Base-by-base conservation (phyloP, 2,113 vertebrate genomes). In the Psettodes erumei region DNA sequence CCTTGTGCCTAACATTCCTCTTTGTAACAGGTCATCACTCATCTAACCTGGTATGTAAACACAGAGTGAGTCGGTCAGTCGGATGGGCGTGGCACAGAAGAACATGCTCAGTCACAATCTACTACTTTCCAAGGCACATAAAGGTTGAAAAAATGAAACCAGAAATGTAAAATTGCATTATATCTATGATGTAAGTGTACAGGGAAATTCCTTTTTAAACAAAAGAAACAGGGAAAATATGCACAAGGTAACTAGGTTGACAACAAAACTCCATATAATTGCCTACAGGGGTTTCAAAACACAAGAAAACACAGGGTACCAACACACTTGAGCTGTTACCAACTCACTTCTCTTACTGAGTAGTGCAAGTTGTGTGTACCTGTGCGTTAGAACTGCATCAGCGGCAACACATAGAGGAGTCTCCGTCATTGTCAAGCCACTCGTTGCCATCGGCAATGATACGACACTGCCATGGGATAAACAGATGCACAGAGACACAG, bases 21-120 rank as follows among this genome's bases (percentile, higher is more conserved):
- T 55, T 68, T 75, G 62, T 61, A 73, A 84, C 78, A 78, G 85
- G 75, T 79, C 85, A 86, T 92, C 83, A 81, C 38, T 75, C 82
- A 81, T 86, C 51, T 78, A 51, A 83, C 56, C 82, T 84, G 91
- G 87, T 89, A 83, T 92, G 90, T 91, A 91, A 90, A 92, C 90
- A 80, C 54, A 66, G 35, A 59, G 83, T 28, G 37, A 75, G 75
- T 50, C 53, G 65, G 86, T 88, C 77, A 89, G 74, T 45, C 63
- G 47, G 61, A 73, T 63, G 83, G 75, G 72, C 68, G 84, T 90
- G 82, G 78, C 73, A 61, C 40, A 45, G 74, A 82, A 71, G 50
- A 37, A 38, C 53, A 40, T 33, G 68, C 61, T 81, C 48, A n/a
- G 58, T 86, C 82, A 62, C 16, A 60, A 65, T 66, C 50, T 72